Evolutionary conservation across 2,113 vertebrate species (phyloP).

Genomic region (Syrmaticus mikado): DNA sequence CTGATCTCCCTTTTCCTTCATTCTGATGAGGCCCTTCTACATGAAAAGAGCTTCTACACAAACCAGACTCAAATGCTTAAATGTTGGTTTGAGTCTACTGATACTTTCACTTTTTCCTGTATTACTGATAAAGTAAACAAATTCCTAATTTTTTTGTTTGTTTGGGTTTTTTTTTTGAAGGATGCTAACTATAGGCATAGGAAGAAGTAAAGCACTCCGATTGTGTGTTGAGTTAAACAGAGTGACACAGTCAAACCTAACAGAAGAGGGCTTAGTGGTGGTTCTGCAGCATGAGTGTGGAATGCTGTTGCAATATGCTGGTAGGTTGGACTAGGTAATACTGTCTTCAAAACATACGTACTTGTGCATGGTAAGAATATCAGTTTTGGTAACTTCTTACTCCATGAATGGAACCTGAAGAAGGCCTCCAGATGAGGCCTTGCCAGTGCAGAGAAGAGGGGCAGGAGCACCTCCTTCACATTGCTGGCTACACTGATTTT

Average conservation of each 20-base stretch:
- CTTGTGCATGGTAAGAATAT: neutral
- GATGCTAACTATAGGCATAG: neutral
- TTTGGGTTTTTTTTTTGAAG: neutral
- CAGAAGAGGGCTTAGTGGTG: neutral
- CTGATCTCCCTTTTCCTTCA: neutral
- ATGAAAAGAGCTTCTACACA: neutral
- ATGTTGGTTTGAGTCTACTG: neutral
- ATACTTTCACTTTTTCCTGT: neutral
- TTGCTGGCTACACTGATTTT: no score
- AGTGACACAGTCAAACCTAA: neutral
- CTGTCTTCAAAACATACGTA: fast-evolving
- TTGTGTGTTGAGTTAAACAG: neutral
- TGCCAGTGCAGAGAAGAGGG: no score
- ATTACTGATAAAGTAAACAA: neutral
- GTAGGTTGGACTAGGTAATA: neutral
- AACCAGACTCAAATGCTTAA: neutral
- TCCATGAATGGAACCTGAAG: neutral
- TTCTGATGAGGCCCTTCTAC: neutral
- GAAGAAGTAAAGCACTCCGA: neutral
- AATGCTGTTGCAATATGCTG: neutral
- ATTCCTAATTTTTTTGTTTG: neutral
- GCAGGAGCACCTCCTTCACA: no score
- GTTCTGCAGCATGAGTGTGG: neutral
- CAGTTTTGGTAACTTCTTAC: neutral
- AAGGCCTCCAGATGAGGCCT: neutral